Conservation (phyloP, 2,113 vertebrate genomes). For the Anhinga anhinga region DNA sequence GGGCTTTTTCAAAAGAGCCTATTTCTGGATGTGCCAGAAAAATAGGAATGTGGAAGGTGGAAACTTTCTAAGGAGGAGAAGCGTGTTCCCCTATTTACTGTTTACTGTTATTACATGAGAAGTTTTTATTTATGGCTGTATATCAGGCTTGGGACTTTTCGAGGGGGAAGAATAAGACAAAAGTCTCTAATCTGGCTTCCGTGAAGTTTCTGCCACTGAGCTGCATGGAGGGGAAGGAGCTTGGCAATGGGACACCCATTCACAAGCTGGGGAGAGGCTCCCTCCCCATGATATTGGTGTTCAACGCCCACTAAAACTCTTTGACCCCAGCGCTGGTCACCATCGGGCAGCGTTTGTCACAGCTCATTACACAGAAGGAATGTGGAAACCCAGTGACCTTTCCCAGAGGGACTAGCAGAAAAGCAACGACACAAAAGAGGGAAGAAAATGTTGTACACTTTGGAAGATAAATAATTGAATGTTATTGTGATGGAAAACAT, state of each 20-base stretch:
- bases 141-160: background rate
- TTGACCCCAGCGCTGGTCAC: background rate
- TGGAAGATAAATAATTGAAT: slow-evolving; percentile 33
- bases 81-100: background rate
- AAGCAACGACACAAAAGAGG: slow-evolving; percentile 8
- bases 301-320: background rate
- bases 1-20: background rate
- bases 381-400: slow-evolving; percentile 55
- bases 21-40: background rate
- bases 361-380: slow-evolving; percentile 50
- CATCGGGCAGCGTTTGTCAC: background rate
- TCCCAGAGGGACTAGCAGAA: slow-evolving; percentile 44
- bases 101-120: background rate
- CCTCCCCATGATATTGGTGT: background rate
- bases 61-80: background rate
- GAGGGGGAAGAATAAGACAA: background rate
- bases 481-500: slow-evolving; percentile 44
- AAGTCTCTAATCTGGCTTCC: background rate
- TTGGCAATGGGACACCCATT: background rate
- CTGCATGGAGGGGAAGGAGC: background rate
- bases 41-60: background rate
- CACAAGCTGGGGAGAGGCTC: background rate
- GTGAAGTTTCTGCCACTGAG: background rate
- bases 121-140: background rate
- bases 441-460: slow-evolving; percentile 4